Evolutionary conservation across 2,797 vertebrate species (phyloP).

Genomic region (Lateolabrax maculatus): DNA sequence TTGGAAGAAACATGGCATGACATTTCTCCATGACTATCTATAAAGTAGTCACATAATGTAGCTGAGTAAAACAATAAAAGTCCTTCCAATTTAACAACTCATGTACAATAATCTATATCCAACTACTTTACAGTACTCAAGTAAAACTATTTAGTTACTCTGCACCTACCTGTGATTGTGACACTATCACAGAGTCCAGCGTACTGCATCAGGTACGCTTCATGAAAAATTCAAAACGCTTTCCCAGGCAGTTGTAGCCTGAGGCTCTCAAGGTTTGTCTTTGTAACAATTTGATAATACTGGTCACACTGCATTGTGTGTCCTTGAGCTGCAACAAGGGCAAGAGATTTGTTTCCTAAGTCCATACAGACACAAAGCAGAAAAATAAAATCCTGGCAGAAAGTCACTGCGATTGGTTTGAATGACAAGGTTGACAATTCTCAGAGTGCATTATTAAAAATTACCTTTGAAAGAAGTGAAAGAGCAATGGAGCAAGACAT

Average conservation of each 20-base stretch:
- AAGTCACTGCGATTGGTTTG: constrained; percentile 70
- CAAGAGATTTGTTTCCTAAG: constrained; percentile 72
- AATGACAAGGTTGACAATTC: constrained; percentile 83
- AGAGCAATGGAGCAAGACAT: constrained; percentile 53
- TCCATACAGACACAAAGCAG: constrained; percentile 58
- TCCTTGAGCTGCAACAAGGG: constrained; percentile 82
- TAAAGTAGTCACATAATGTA: not conserved
- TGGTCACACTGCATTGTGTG: constrained; percentile 80
- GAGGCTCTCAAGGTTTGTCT: constrained; percentile 83
- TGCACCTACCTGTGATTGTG: constrained; percentile 40
- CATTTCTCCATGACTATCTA: not conserved
- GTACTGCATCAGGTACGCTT: constrained; percentile 71
- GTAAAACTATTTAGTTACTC: constrained; percentile 29
- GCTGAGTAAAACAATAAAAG: not conserved
- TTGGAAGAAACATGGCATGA: not conserved
- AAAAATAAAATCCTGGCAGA: constrained; percentile 20
- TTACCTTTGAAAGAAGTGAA: constrained; percentile 63
- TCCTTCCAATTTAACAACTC: not conserved
- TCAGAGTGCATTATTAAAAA: constrained; percentile 75
- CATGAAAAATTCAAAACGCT: constrained; percentile 84
- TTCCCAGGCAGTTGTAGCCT: constrained; percentile 77
- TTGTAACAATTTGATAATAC: constrained; percentile 82
- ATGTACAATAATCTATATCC: not conserved
- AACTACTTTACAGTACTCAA: not conserved
- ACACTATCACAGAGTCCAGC: constrained; percentile 60